These are phyloP conservation scores for Epistrophe eligans DNA, from an alignment of 2,888 invertebrate species.

Conservation along the genomic window DNA sequence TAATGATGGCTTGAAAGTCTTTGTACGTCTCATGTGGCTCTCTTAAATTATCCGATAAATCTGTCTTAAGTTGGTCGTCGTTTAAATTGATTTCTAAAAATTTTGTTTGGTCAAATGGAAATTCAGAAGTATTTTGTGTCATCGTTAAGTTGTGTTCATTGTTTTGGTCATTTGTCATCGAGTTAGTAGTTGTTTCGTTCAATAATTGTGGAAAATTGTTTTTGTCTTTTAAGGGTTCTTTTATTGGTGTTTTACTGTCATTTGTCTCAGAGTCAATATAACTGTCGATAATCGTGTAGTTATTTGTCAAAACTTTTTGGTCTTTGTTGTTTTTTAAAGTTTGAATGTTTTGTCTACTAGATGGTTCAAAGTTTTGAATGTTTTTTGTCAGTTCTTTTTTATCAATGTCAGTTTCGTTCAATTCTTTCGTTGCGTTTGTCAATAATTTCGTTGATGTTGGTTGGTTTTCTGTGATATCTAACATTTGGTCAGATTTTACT, in stretches of 20 bases:
- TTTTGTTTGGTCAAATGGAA: neutral
- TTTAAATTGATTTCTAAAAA: neutral
- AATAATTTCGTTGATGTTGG: neutral
- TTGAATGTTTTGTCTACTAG: neutral
- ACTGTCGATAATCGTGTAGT: neutral
- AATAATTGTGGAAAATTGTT: neutral
- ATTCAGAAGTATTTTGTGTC: neutral
- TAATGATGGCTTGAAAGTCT: slow-evolving; percentile 59
- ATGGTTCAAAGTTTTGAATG: neutral
- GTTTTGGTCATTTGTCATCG: neutral
- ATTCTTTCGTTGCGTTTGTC: neutral
- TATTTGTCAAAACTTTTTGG: neutral
- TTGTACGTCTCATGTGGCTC: slow-evolving; percentile 39
- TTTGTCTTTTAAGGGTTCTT: neutral
- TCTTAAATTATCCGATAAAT: slow-evolving; percentile 17
- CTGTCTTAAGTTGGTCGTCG: neutral
- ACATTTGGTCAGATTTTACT: neutral
- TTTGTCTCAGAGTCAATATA: neutral
- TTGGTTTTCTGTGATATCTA: neutral
- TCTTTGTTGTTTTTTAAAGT: neutral
- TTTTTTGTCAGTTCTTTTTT: neutral
- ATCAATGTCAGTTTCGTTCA: neutral
- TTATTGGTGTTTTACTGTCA: neutral
- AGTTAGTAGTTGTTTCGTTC: neutral
- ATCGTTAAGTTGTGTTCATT: neutral